These are phyloP conservation scores for Neopipo cinnamomea DNA, from an alignment of 2,113 vertebrate genomes.

Conservation along the genomic window DNA sequence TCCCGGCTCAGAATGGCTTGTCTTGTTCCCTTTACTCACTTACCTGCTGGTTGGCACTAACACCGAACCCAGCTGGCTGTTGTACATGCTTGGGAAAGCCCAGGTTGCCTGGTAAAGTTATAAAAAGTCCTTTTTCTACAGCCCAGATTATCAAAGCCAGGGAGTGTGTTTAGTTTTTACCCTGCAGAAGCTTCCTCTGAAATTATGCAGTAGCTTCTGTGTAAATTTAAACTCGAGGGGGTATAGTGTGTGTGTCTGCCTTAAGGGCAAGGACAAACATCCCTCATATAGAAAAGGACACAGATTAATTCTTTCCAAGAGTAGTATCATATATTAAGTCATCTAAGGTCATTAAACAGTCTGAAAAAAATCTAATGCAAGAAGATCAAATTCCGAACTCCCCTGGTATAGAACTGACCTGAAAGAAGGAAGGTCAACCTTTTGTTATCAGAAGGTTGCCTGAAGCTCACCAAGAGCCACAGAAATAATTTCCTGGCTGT, in stretches of 20 bases:
- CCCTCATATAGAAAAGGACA: background rate
- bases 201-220: background rate
- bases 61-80: background rate
- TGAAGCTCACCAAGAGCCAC: background rate
- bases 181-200: background rate
- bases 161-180: background rate
- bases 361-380: background rate
- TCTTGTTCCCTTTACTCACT: background rate
- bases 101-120: background rate
- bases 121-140: background rate
- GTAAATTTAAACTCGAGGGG: background rate
- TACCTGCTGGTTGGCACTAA: background rate
- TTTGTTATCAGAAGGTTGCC: background rate
- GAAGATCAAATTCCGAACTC: background rate
- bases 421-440: background rate
- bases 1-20: background rate
- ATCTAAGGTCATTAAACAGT: background rate
- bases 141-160: background rate
- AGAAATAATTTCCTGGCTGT: background rate
- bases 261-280: background rate
- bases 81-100: background rate
- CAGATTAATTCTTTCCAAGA: background rate
- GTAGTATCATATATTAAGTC: background rate
- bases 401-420: background rate
- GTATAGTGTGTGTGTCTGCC: background rate